A percentile compares a stretch with the other conserved stretches of the same genome.
These are phyloP conservation scores for Cataglyphis rosenhaueri DNA, from an alignment of 2,888 invertebrate genomes.

Conservation along the genomic window DNA sequence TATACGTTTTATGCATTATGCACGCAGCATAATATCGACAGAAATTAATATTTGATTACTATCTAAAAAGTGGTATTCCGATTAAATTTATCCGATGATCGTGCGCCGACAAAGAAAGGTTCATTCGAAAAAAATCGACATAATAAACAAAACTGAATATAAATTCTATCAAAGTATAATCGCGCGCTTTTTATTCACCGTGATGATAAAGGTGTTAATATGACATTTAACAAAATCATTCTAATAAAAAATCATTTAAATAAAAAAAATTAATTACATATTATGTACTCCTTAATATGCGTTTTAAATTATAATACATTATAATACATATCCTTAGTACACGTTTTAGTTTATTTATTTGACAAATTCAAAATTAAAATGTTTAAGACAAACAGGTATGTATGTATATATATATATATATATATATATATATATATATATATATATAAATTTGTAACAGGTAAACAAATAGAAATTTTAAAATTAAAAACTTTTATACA, in stretches of 20 bases:
- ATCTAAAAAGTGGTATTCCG: background rate
- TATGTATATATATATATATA: too few relatives aligned
- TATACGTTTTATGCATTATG: conserved; percentile 19
- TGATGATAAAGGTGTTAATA: background rate
- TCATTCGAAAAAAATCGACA: conserved; percentile 1
- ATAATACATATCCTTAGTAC: background rate
- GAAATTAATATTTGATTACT: background rate
- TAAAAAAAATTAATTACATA: background rate
- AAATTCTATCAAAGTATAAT: background rate
- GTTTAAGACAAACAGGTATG: background rate
- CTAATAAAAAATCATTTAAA: background rate
- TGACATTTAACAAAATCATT: background rate
- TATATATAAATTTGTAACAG: background rate
- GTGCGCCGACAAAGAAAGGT: conserved; percentile 28
- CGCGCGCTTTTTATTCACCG: background rate
- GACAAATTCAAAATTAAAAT: background rate
- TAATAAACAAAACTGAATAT: conserved; percentile 30
- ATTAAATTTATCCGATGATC: conserved; percentile 26
- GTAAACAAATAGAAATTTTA: background rate
- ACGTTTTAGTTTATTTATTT: background rate
- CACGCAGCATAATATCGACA: background rate
- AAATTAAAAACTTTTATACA: background rate
- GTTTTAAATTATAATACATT: background rate
- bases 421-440: too few relatives aligned
- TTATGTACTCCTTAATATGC: background rate